These are phyloP conservation scores for Pachycephus smyrnensis DNA, from an alignment of 2,888 invertebrate genomes.

Conservation along the genomic window DNA sequence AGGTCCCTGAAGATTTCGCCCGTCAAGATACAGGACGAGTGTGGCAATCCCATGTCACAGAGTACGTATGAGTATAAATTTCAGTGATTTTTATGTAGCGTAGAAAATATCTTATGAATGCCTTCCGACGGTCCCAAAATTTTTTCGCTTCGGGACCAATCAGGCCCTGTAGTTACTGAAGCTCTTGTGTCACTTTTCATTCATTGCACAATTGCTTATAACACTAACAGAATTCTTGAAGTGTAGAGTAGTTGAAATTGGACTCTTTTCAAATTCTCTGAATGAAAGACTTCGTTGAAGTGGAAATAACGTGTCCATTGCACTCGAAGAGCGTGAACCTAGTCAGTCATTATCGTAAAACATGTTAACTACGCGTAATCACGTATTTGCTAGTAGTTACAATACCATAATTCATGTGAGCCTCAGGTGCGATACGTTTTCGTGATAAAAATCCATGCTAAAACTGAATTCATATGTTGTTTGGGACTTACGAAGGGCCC, in stretches of 20 bases:
- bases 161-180: neutral
- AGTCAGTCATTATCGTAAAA: neutral
- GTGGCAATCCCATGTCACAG: constrained; percentile 59
- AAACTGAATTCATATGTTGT: neutral
- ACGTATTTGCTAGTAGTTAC: neutral
- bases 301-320: neutral
- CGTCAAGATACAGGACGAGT: constrained; percentile 61
- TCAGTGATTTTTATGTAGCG: neutral
- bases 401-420: neutral
- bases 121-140: neutral
- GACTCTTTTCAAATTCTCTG: neutral
- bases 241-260: neutral
- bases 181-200: neutral
- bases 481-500: neutral
- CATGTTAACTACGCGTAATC: neutral
- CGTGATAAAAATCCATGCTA: neutral
- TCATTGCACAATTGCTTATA: neutral
- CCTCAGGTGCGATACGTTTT: neutral
- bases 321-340: neutral
- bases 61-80: constrained; percentile 48
- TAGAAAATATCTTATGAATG: neutral
- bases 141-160: neutral
- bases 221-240: neutral
- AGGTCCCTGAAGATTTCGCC: constrained; percentile 64
- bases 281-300: neutral